These are phyloP conservation scores for Plecotus auritus DNA, from an alignment of 2,113 vertebrate species.

Conservation along the genomic window DNA sequence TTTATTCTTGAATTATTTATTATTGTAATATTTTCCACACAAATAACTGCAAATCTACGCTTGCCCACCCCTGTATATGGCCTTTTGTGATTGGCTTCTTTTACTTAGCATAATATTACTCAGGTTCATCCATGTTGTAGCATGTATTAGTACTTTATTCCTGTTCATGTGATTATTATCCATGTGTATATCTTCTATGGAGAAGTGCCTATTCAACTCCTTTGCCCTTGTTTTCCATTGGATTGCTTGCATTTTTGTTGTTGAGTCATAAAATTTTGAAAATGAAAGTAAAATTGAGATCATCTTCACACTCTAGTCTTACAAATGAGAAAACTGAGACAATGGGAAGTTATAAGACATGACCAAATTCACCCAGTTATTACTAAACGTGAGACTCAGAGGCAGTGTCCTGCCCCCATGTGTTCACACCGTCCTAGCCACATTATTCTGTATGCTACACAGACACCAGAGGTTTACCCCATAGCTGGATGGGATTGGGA, in stretches of 20 bases:
- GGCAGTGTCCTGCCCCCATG: rapidly evolving
- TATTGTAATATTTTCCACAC: background rate
- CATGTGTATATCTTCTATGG: background rate
- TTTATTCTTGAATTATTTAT: background rate
- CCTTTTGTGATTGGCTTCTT: background rate
- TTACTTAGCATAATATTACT: background rate
- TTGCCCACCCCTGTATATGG: background rate
- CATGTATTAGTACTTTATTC: background rate
- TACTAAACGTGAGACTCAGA: background rate
- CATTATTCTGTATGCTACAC: background rate
- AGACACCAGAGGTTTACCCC: background rate
- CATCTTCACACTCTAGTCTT: background rate
- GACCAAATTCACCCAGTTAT: background rate
- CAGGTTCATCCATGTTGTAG: background rate
- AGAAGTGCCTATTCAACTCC: background rate
- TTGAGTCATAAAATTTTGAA: background rate
- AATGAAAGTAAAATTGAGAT: background rate
- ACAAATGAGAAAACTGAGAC: background rate
- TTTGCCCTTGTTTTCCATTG: background rate
- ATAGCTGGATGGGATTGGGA: background rate
- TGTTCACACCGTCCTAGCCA: background rate
- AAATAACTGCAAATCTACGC: background rate
- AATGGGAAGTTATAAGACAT: background rate
- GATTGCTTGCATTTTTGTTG: background rate
- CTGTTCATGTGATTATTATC: background rate